Percentiles rank a stretch among this genome's conserved stretches.
These are phyloP conservation scores for Tethya wilhelma DNA, from an alignment of 37 sponge, comb jelly and placozoan species.

Conservation along the genomic window DNA sequence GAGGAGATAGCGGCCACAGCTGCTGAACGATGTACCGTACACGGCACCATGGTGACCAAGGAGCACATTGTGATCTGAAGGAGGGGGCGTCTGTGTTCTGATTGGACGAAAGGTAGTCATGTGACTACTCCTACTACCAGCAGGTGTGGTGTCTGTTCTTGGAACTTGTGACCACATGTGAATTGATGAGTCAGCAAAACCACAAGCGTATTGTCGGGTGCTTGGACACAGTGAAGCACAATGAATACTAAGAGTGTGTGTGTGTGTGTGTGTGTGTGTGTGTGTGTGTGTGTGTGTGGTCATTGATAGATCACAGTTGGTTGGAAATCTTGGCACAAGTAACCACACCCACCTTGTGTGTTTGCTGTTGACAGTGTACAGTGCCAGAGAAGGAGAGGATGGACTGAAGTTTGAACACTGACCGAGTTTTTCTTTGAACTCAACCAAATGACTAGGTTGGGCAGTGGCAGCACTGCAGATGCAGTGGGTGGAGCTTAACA, in stretches of 20 bases:
- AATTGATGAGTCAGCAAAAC: slow-evolving; percentile 78
- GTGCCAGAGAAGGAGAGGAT: slow-evolving; percentile 28
- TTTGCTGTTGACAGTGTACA: slow-evolving; percentile 19
- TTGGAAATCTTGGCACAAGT: too few relatives aligned
- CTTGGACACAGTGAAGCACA: slow-evolving; percentile 24
- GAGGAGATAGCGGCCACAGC: slow-evolving; percentile 55
- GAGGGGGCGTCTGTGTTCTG: not conserved
- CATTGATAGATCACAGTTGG: too few relatives aligned
- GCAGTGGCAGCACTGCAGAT: slow-evolving; percentile 1
- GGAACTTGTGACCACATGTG: slow-evolving; percentile 61
- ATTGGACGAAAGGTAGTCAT: slow-evolving; percentile 17
- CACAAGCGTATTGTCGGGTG: slow-evolving; percentile 42
- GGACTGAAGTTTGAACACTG: slow-evolving; percentile 4
- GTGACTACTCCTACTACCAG: slow-evolving; percentile 29
- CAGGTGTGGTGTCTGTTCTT: not conserved
- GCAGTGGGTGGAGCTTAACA: not conserved
- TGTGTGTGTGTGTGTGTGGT: too few relatives aligned
- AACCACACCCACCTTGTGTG: slow-evolving; percentile 10
- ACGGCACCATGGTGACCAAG: slow-evolving; percentile 79
- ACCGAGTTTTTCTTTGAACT: slow-evolving; percentile 40
- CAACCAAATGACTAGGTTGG: slow-evolving; percentile 15
- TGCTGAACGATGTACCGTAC: slow-evolving; percentile 48
- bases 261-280: too few relatives aligned
- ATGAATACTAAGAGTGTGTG: slow-evolving; percentile 40
- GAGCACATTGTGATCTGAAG: slow-evolving; percentile 23